These are phyloP conservation scores for Drosophila algonquin DNA, from an alignment of 2,888 invertebrate genomes.

Conservation along the genomic window DNA sequence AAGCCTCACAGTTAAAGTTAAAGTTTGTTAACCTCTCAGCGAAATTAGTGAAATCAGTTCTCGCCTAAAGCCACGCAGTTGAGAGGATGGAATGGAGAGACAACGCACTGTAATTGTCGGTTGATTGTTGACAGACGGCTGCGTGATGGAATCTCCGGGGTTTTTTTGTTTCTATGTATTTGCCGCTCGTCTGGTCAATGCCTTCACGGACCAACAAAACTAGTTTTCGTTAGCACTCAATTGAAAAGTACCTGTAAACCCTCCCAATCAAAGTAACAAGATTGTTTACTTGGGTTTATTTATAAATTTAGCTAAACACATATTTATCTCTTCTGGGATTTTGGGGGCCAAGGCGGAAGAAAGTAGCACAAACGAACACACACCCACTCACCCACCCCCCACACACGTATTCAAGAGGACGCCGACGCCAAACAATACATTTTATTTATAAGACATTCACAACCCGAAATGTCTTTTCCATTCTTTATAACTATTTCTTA, in stretches of 20 bases:
- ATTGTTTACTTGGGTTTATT: conserved; percentile 35
- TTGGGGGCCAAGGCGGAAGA: conserved; percentile 7
- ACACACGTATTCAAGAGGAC: not conserved
- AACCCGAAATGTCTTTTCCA: not conserved
- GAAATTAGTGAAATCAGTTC: conserved; percentile 33
- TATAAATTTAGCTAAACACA: conserved; percentile 31
- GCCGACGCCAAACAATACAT: not conserved
- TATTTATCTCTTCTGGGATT: conserved; percentile 1
- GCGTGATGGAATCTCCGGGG: conserved; percentile 29
- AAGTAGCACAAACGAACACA: conserved; percentile 4
- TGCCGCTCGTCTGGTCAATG: not conserved
- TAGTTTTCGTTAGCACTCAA: conserved; percentile 48
- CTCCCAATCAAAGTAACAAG: not conserved
- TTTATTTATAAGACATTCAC: not conserved
- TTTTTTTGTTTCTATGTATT: too few species aligned
- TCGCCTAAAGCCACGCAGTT: not conserved
- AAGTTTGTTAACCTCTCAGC: conserved; percentile 25
- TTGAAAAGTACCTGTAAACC: conserved; percentile 26
- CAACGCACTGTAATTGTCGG: conserved; percentile 16
- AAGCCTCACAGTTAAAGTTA: not conserved
- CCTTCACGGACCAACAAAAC: conserved; percentile 39
- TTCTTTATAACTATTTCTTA: not conserved
- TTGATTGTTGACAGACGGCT: conserved; percentile 24
- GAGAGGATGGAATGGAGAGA: conserved; percentile 11
- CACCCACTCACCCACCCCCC: not conserved